These are phyloP conservation scores for Ellobium chinense DNA, from an alignment of 2,888 invertebrate species.

Conservation along the genomic window DNA sequence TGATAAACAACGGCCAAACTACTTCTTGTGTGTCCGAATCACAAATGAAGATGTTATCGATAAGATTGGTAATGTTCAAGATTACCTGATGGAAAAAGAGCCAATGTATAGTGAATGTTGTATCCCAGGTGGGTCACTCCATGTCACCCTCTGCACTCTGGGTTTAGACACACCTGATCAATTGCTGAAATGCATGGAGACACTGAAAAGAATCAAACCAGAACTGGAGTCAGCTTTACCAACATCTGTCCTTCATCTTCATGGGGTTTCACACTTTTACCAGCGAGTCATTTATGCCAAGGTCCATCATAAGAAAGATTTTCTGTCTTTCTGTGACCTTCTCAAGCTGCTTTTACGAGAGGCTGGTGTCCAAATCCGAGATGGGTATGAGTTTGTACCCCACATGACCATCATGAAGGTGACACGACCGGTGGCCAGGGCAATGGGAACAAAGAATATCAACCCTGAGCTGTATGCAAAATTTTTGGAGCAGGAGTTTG, in stretches of 20 bases:
- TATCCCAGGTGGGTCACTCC: constrained; percentile 73
- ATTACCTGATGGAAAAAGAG: constrained; percentile 73
- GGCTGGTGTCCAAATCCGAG: constrained; percentile 75
- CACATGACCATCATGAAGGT: constrained; percentile 80
- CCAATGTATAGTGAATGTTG: constrained; percentile 73
- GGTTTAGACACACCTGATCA: constrained; percentile 75
- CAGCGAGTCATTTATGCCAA: constrained; percentile 78
- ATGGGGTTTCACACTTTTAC: constrained; percentile 76
- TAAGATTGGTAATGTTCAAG: constrained; percentile 70
- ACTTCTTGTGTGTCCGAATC: constrained; percentile 78
- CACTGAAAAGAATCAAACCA: constrained; percentile 58
- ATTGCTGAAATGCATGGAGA: constrained; percentile 63
- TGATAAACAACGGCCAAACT: constrained; percentile 75
- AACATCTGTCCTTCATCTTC: constrained; percentile 62
- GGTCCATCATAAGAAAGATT: constrained; percentile 69
- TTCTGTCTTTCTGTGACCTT: constrained; percentile 71
- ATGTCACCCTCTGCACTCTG: constrained; percentile 78
- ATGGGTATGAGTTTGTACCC: constrained; percentile 78
- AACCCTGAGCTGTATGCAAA: constrained; percentile 73
- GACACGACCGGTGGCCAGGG: constrained; percentile 71
- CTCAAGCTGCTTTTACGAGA: constrained; percentile 69
- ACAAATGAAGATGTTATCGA: constrained; percentile 67
- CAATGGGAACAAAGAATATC: constrained; percentile 72
- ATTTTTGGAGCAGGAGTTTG: constrained; percentile 74
- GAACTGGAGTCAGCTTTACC: constrained; percentile 62